Conservation (phyloP, 2,113 vertebrate species). For the Melanotaenia duboulayi region DNA sequence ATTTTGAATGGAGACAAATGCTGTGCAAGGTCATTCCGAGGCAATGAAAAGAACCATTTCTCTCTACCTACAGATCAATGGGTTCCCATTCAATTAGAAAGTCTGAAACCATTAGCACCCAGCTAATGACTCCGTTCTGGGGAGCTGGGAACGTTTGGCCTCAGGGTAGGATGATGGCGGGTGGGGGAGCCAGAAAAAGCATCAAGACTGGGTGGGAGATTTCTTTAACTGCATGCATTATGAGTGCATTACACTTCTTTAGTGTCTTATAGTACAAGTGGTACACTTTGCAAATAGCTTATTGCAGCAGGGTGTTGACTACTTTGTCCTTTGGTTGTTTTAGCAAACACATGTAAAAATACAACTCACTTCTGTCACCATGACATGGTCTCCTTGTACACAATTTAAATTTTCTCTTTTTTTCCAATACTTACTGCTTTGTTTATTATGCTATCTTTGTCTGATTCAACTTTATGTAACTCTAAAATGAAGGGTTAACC, state of each 20-base stretch:
- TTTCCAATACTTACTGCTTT: conserved; percentile 8
- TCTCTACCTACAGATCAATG: conserved; percentile 99
- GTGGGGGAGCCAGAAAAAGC: conserved; percentile 67
- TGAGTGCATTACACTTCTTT: conserved; percentile 72
- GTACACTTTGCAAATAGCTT: conserved; percentile 64
- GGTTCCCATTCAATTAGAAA: conserved; percentile 99
- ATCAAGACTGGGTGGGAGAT: conserved; percentile 64
- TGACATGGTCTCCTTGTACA: conserved; percentile 1
- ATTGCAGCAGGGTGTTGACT: conserved; percentile 65
- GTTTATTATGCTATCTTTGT: conserved; percentile 13
- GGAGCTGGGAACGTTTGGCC: conserved; percentile 74
- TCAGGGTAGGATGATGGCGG: conserved; percentile 64
- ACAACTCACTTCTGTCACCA: conserved; percentile 36
- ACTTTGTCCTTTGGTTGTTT: conserved; percentile 59
- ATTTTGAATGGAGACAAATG: conserved; percentile 96
- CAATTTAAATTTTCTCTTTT: conserved; percentile 14
- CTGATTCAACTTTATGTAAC: background rate
- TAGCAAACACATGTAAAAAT: conserved; percentile 33
- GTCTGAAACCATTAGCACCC: conserved; percentile 96
- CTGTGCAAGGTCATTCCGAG: conserved; percentile 91
- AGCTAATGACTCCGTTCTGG: conserved; percentile 82
- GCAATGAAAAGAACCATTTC: conserved; percentile 98
- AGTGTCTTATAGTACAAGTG: conserved; percentile 69
- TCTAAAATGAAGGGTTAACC: conserved; percentile 36
- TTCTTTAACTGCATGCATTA: conserved; percentile 81